Evolutionary conservation across 92 coral and sea anemone species (phyloP), one percentile per base, ranked within the genome.

Genomic region (Siderastrea radians): DNA sequence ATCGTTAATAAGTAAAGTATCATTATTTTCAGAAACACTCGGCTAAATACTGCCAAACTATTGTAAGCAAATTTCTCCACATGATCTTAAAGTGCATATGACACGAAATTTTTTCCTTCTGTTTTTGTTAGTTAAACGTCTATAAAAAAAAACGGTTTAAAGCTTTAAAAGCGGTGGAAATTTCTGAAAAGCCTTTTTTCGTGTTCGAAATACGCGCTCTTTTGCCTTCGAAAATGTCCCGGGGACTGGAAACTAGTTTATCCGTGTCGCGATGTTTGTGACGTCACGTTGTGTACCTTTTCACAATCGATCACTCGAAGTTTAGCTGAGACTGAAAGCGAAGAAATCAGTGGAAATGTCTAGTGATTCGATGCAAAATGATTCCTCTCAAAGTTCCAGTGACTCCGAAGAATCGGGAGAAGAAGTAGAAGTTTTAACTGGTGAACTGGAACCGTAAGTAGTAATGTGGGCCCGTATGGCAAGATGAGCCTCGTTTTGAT

Each of bases 1-100:
- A 26, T 26, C 38, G 38, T 26, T 26, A 26, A 26, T 26, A 26
- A 26, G 38, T 26, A 26, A 26, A 26, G 38, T 26, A 26, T 26
- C 38, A 26, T 26, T 26, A 26, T 26, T 26, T 26, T 26, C 38
- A 26, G 38, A 26, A 26, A 26, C 38, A 26, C 38, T 26, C 38
- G 38, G 38, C 38, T 26, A 26, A 26, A 26, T 26, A 26, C 38
- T 26, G 38, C 38, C 38, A 26, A 26, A 26, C 38, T 26, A 26
- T 26, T 26, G 38, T 26, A 26, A 26, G 38, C 38, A 26, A 26
- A 26, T 26, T 26, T 26, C 38, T 26, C 38, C 38, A 26, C 38
- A 26, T 26, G 38, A 26, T 26, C 38, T 83, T 83, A 83, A 71
- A 83, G 87, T 72, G 87, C 79, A 83, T 83, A 72, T 72, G 87